Conservation (phyloP, 1,140 invertebrate genomes). For the Drosophila biarmipes region DNA sequence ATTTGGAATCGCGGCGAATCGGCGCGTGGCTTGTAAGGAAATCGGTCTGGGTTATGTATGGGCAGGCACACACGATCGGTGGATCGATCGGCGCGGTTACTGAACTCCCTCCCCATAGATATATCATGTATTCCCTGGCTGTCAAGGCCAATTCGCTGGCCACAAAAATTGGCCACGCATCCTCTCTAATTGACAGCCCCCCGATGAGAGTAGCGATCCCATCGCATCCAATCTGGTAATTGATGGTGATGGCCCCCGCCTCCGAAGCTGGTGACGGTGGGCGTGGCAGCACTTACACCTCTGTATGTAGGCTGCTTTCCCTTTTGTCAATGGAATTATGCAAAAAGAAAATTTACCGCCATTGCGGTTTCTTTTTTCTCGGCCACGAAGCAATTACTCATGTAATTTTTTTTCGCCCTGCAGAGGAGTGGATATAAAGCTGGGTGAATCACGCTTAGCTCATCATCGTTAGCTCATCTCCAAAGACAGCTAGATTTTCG, state of each 20-base stretch:
- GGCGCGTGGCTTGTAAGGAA: conserved; percentile 73
- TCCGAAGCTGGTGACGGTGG: conserved; percentile 22
- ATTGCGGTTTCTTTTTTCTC: conserved; percentile 14
- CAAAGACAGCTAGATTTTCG: conserved; percentile 24
- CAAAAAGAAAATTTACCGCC: conserved; percentile 36
- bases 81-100: conserved; percentile 48
- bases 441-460: conserved; percentile 48
- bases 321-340: conserved; percentile 57
- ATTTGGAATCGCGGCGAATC: conserved; percentile 20
- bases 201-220: conserved; percentile 5
- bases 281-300: conserved; percentile 31
- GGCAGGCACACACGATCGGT: conserved; percentile 20
- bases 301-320: conserved; percentile 50
- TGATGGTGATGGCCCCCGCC: conserved; percentile 31
- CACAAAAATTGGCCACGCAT: conserved; percentile 50
- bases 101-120: conserved; percentile 37
- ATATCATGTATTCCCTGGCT: conserved; percentile 9
- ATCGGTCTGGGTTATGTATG: conserved; percentile 72
- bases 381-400: conserved; percentile 50
- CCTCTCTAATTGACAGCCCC: conserved; percentile 46
- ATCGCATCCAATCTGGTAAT: conserved; percentile 1
- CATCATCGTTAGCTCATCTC: conserved; percentile 46
- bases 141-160: conserved; percentile 49
- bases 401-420: conserved; percentile 8
- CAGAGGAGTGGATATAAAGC: conserved; percentile 7